Evolutionary conservation across 37 sponge, comb jelly and placozoan genomes (phyloP).

Genomic region (Spongilla lacustris): DNA sequence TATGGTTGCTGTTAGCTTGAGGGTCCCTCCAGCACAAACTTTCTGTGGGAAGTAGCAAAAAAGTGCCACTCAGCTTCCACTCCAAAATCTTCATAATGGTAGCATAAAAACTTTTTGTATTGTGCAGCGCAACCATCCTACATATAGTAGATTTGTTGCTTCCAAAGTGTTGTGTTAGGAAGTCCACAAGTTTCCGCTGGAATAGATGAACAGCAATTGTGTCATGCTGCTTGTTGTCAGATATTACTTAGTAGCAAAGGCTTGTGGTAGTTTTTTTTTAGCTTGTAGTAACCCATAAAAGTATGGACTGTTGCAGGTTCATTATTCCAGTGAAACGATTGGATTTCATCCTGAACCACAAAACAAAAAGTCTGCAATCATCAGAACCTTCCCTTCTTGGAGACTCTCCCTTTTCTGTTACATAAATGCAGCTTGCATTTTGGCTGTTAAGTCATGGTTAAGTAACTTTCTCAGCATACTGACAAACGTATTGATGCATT

Average conservation of each 20-base stretch:
- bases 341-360: conserved; percentile 44
- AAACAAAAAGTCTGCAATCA: conserved; percentile 47
- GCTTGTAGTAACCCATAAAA: conserved; percentile 28
- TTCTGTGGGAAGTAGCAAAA: conserved; percentile 63
- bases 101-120: conserved; percentile 47
- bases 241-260: conserved; percentile 43
- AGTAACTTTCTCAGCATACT: conserved; percentile 23
- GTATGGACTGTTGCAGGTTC: conserved; percentile 37
- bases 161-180: conserved; percentile 24
- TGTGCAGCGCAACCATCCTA: conserved; percentile 64
- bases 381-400: conserved; percentile 14
- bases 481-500: conserved; percentile 22
- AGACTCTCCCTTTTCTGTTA: conserved; percentile 10
- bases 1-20: conserved; percentile 53
- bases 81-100: conserved; percentile 59
- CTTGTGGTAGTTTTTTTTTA: conserved; percentile 31
- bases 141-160: conserved; percentile 44
- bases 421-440: conserved; percentile 20
- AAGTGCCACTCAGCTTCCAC: conserved; percentile 65
- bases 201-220: conserved; percentile 56
- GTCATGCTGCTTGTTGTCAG: conserved; percentile 50
- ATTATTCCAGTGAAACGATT: conserved; percentile 60
- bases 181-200: conserved; percentile 30
- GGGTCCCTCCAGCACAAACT: conserved; percentile 65
- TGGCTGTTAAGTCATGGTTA: conserved; percentile 23